Evolutionary conservation across 2,113 vertebrate genomes (phyloP).

Genomic region (Phainopepla nitens): DNA sequence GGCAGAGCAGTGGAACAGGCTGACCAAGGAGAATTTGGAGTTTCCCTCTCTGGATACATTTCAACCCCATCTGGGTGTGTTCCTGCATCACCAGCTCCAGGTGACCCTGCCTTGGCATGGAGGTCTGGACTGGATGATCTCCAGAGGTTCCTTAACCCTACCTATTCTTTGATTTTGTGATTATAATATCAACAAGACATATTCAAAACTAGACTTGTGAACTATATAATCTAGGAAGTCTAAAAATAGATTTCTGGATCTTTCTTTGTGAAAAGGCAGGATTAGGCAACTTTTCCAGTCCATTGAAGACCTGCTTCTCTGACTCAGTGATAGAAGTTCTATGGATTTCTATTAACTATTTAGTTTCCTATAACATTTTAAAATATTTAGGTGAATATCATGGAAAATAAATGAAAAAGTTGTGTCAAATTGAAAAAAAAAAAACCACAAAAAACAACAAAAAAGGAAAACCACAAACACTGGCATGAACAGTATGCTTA

Average conservation of each 20-base stretch:
- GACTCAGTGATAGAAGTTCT: background rate
- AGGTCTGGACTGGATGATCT: background rate
- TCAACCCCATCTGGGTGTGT: background rate
- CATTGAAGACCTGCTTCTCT: background rate
- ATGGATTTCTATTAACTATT: background rate
- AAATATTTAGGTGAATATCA: background rate
- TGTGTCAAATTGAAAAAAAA: background rate
- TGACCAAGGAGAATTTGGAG: background rate
- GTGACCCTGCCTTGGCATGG: background rate
- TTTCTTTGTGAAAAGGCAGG: background rate
- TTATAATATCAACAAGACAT: background rate
- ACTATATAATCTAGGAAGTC: background rate
- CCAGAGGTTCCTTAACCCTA: background rate
- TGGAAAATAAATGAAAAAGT: background rate
- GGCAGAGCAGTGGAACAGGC: background rate
- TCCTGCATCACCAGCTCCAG: background rate
- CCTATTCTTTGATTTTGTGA: background rate
- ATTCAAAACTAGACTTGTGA: background rate
- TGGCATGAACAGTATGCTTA: background rate
- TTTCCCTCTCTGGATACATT: too few species aligned
- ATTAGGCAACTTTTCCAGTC: background rate
- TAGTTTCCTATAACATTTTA: background rate
- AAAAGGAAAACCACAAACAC: background rate
- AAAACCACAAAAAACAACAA: fast-evolving
- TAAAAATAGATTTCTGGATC: background rate